Base-by-base conservation (phyloP, 2,888 invertebrate species). In the Sthenelais limicola region DNA sequence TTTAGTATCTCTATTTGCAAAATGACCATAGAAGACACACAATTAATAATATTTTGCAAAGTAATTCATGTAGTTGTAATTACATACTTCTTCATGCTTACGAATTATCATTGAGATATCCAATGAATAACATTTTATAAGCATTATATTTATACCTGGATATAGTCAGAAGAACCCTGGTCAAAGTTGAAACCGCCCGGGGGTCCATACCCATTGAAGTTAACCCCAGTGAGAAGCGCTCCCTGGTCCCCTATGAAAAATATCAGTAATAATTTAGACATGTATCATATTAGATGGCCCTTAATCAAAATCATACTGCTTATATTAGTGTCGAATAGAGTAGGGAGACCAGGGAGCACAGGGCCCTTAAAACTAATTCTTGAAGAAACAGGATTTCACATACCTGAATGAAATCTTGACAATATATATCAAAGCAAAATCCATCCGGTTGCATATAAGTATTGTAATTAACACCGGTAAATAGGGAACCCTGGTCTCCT, bases 181-280 rank as follows among this genome's bases (percentile, higher is more conserved):
- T 98, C 98, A 86, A 95, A 98, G 83, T 98, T 98, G 87, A 97
- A 98, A 0, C 96, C 97, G 5, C 91, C 90, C 0, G 98, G 98
- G 0, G 86, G 82, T 15, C 80, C 79, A 73, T 87, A 87, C 2
- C 81, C 82, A 74, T 82, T 82, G 68, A 78, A 96, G 74, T 85
- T 89, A 0, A 93, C 92, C 0, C 95, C 93, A 0, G 96, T 95
- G 82, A 97, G 96, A 7, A 98, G 88, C 80, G 86, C 80, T 3
- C 85, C 83, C 43, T 79, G 82, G 73, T 76, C 77, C 26, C 84
- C 87, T 87, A 73, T 33, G 43, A 43, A 43, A 43, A 43, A 43
- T 43, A 12, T 18, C 9, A 43, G 18, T 43, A 43, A 12, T 43
- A n/a, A n/a, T n/a, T n/a, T n/a, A n/a, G n/a, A n/a, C n/a, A n/a